phyloP scores from a whole-genome alignment of 2,113 vertebrate genomes.

The Nycticebus coucang region DNA sequence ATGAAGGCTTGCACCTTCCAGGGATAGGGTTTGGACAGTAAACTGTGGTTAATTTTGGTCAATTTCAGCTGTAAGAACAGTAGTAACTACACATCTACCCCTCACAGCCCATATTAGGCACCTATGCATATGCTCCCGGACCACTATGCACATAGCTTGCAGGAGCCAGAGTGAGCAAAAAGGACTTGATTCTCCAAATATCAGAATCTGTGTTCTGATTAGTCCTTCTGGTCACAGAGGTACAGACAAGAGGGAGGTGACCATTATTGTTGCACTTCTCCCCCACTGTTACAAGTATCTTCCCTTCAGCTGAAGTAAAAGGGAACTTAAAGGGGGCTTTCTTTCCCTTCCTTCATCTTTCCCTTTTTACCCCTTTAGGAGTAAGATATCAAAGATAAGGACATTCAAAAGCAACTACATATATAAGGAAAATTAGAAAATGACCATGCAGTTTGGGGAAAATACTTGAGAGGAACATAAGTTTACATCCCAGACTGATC shows the following conservation, averaged over 20 bases:
- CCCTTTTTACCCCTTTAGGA: not conserved
- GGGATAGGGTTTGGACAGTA: not conserved
- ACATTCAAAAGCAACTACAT: not conserved
- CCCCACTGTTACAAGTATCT: not conserved
- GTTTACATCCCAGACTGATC: not conserved
- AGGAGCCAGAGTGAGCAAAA: not conserved
- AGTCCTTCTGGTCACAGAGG: not conserved
- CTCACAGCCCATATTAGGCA: not conserved
- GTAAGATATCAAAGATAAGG: not conserved
- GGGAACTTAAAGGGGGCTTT: not conserved
- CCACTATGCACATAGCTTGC: not conserved
- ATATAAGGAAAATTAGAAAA: not conserved
- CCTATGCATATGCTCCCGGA: not conserved
- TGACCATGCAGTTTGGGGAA: not conserved
- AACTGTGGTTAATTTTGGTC: not conserved
- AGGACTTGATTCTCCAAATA: not conserved
- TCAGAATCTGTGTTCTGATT: not conserved
- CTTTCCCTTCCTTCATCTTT: not conserved
- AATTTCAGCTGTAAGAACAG: not conserved
- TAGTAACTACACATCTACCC: not conserved
- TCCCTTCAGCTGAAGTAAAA: not conserved
- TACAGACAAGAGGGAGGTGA: not conserved
- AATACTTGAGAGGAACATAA: not conserved
- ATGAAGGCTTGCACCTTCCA: not conserved
- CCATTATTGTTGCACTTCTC: not conserved